Base-by-base conservation (phyloP, 2,797 vertebrate species). In the Neosilurus mollespiculum region DNA sequence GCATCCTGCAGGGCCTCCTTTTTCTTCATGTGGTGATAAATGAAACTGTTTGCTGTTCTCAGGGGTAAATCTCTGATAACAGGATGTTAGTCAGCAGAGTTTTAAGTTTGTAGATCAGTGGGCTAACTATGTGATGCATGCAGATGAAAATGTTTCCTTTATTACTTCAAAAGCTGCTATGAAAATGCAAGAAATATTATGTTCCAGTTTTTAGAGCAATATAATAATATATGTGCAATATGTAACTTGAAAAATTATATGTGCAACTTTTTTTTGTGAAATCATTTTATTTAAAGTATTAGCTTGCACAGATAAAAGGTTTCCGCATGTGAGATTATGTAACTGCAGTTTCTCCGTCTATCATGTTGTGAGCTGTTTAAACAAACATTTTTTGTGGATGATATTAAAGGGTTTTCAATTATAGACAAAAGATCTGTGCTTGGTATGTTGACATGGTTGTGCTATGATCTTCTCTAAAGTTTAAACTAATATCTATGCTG, bases 1-100 rank as follows among this genome's bases (percentile, higher is more conserved):
- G 37, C 59, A 64, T 9, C n/a, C 15, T 51, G 61, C 76, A 64
- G 9, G 15, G 8, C 2, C 37, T 78, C 37, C n/a, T n/a, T 78
- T 64, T 64, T 37, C n/a, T 78, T 78, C 59, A 11, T 64, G 76
- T 15, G 59, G 59, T 64, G 9, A 64, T 18, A 51, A 77, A 1
- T 51, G 76, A 78, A 64, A 78, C 43, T 64, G 12, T 26, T 18
- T 12, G 0, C 14, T 78, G 37, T 64, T 14, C 0, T 16, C 37
- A 78, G 4, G 26, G 59, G 59, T 78, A 53, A 78, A 78, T 78
- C 58, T 64, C 58, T 78, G 59, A 78, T 64, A 78, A 78, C 76
- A 78, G 76, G 76, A 78, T 53, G 76, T 78, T 26, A 78, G 37
- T 64, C 43, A 78, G 64, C 59, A 64, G 18, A 78, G 43, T 62